A percentile compares a stretch with the other conserved stretches of the same genome.
These are phyloP conservation scores for Spodoptera exigua DNA, from an alignment of 2,888 invertebrate species.

Conservation along the genomic window DNA sequence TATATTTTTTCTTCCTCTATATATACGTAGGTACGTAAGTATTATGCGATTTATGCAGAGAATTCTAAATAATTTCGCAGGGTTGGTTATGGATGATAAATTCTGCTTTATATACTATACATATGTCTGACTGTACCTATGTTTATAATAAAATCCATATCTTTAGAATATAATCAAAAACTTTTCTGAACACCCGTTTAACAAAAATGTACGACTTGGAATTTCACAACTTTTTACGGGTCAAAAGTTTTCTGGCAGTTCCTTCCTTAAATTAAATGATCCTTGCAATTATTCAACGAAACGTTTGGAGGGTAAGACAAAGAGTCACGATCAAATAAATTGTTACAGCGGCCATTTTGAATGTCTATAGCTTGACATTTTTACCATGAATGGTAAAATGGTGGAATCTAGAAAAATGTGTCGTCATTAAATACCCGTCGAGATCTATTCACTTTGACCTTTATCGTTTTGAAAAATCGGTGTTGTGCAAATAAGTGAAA, in stretches of 20 bases:
- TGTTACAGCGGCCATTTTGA: constrained; percentile 21
- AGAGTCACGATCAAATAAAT: constrained; percentile 27
- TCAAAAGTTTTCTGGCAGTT: constrained; percentile 1
- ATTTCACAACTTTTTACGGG: constrained; percentile 2
- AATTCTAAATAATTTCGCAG: too few species aligned
- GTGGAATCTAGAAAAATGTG: constrained; percentile 27
- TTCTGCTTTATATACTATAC: too few species aligned
- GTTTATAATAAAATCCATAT: too few species aligned
- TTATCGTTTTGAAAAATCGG: constrained; percentile 9
- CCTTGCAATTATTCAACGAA: constrained; percentile 21
- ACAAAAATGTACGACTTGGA: constrained; percentile 2
- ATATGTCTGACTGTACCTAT: too few species aligned
- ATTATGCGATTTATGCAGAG: too few species aligned
- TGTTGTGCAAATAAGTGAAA: constrained; percentile 1
- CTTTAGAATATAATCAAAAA: too few species aligned
- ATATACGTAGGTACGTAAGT: too few species aligned
- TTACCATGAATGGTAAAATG: constrained; percentile 17
- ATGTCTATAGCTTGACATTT: constrained; percentile 10
- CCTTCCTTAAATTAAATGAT: constrained; percentile 20
- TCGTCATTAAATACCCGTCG: constrained; percentile 36
- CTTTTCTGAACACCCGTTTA: too few species aligned
- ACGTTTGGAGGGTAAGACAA: constrained; percentile 19
- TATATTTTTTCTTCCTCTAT: too few species aligned
- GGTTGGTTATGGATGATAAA: too few species aligned
- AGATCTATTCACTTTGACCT: constrained; percentile 15